Conservation (phyloP, 53 echinoderm and acorn worm species). For the Zoroaster sp. region DNA sequence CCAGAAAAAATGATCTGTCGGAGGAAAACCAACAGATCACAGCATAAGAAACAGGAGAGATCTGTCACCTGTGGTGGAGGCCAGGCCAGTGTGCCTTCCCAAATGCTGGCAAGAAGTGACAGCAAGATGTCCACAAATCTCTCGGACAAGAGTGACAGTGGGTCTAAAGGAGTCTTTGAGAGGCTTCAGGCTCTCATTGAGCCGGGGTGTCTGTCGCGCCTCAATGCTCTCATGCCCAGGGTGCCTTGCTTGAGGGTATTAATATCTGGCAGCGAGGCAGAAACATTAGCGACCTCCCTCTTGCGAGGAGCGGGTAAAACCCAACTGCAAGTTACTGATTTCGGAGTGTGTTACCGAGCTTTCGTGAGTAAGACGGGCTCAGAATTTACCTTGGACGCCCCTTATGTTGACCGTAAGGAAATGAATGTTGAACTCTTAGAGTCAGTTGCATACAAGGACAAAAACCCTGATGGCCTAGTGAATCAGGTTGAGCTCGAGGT, state of each 20-base stretch:
- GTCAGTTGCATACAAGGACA: not conserved
- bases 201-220: not conserved
- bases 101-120: not conserved
- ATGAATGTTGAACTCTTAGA: not conserved
- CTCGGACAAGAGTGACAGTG: not conserved
- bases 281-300: not conserved
- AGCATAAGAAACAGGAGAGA: not conserved
- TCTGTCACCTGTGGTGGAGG: not conserved
- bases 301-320: not conserved
- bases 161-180: not conserved
- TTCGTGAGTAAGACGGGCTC: slow-evolving; percentile 2
- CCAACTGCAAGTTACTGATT: not conserved
- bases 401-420: not conserved
- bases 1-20: not conserved
- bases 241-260: not conserved
- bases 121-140: slow-evolving; percentile 18
- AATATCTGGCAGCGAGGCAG: slow-evolving; percentile 22
- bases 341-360: slow-evolving; percentile 8
- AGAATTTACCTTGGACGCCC: not conserved
- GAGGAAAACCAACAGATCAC: no score
- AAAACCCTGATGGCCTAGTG: not conserved
- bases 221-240: slow-evolving; percentile 29
- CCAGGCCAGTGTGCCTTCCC: not conserved
- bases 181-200: not conserved
- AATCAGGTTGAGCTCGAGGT: slow-evolving; percentile 46